These are phyloP conservation scores for Heliconius charithonia DNA, from an alignment of 2,888 invertebrate species.

Conservation along the genomic window DNA sequence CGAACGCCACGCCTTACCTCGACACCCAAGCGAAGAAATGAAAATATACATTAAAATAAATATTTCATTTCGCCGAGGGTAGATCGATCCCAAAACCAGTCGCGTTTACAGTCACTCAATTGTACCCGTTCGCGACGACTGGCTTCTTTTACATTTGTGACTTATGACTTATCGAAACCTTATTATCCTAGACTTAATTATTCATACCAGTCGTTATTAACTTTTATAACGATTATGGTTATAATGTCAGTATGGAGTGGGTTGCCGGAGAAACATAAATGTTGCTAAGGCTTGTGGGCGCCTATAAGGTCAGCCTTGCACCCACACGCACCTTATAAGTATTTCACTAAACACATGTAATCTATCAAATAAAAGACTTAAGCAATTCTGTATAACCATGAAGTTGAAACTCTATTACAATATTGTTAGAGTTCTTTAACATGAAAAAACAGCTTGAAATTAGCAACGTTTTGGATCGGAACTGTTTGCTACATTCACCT, in stretches of 20 bases:
- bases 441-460: conserved; percentile 16
- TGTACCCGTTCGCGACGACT: too few species aligned
- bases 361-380: conserved; percentile 50
- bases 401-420: conserved; percentile 50
- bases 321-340: conserved; percentile 80
- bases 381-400: conserved; percentile 43
- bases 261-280: conserved; percentile 78
- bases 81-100: too few species aligned
- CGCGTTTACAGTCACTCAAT: too few species aligned
- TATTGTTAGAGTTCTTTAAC: conserved; percentile 32
- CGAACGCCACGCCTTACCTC: too few species aligned
- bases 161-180: background rate
- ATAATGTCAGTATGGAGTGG: conserved; percentile 72
- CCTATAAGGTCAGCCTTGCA: conserved; percentile 83
- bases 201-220: conserved; percentile 43
- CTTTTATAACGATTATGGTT: conserved; percentile 60
- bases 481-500: conserved; percentile 81
- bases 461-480: conserved; percentile 52
- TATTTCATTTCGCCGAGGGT: too few species aligned
- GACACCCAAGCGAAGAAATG: too few species aligned
- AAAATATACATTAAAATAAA: too few species aligned
- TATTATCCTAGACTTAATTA: conserved; percentile 13
- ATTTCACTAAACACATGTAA: conserved; percentile 60
- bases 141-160: background rate
- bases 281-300: conserved; percentile 75